Evolutionary conservation across 1,140 invertebrate species (phyloP).

Genomic region (Heliconius himera): DNA sequence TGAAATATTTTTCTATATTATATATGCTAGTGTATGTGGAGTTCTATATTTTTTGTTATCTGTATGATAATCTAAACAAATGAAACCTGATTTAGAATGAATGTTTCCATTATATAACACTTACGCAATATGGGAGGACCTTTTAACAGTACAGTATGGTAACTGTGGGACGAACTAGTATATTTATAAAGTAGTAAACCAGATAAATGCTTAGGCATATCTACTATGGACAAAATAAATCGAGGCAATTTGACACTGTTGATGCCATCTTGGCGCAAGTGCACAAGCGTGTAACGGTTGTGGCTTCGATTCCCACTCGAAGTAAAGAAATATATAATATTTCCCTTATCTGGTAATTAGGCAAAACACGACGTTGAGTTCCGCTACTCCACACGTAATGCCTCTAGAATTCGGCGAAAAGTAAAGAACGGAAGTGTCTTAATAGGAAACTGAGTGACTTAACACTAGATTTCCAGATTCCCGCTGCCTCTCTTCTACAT

Average conservation of each 20-base stretch:
- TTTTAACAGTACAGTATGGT: conserved; percentile 32
- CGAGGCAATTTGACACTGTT: not conserved
- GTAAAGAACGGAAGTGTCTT: too few species aligned
- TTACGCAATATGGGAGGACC: conserved; percentile 36
- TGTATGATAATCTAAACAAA: conserved; percentile 29
- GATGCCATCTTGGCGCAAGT: too few species aligned
- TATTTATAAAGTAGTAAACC: conserved; percentile 8
- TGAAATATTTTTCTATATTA: not conserved
- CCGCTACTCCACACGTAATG: too few species aligned
- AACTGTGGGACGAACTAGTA: conserved; percentile 34
- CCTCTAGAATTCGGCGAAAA: too few species aligned
- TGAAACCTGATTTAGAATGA: conserved; percentile 30
- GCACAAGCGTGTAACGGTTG: too few species aligned
- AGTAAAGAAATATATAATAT: too few species aligned
- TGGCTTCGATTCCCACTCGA: too few species aligned
- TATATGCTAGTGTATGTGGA: not conserved
- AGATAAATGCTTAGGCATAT: not conserved
- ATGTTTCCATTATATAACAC: conserved; percentile 32
- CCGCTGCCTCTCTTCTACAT: too few species aligned
- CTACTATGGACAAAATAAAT: not conserved
- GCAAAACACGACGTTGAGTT: too few species aligned
- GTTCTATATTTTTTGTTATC: conserved; percentile 11
- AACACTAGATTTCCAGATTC: too few species aligned
- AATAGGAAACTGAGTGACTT: too few species aligned
- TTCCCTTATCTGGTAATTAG: too few species aligned